Evolutionary conservation across 1,140 invertebrate species (phyloP), one percentile per base, ranked within the genome.

Genomic region (Lutraria rhynchaena): DNA sequence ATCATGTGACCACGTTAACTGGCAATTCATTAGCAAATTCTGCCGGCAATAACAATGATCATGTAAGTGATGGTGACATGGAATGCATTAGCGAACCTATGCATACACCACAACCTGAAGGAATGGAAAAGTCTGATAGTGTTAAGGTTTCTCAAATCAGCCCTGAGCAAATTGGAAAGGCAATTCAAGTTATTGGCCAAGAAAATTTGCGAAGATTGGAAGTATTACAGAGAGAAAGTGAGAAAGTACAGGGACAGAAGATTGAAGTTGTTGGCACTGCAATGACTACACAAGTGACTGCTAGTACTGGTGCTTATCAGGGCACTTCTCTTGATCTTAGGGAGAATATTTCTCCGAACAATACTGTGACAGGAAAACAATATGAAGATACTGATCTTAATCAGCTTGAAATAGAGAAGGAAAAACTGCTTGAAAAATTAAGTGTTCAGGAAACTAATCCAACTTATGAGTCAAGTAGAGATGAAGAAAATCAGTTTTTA

Each of bases 121-220:
- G 31, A 22, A 24, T 49, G 4, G 44, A 2, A 67, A 49, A 67
- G 49, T 27, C 63, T 27, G 63, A 67, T 46, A 67, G 44, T 49
- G n/a, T 49, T 11, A 75, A 75, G 37, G 33, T 41, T 7, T 13
- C 73, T 7, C 73, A 75, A 22, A 80, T 80, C n/a, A 80, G 60
- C 35, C 63, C 53, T 29, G 76, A 80, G 49, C 65, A 67, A 31
- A 80, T 80, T 70, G 76, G 76, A 35, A 80, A 70, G 55, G 76
- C 76, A 57, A 80, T 80, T n/a, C 76, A 80, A 49, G 76, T 80
- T n/a, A 80, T 80, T 67, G 76, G 76, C 13, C 76, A 80, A 55
- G 76, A 80, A 41, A 80, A 80, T 29, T 44, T 80, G 13, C 63
- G 76, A 35, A 80, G 65, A 58, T 31, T 80, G 22, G 76, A 80